Evolutionary conservation across 2,797 vertebrate species (phyloP).

Genomic region (Sebastes hubbsi): DNA sequence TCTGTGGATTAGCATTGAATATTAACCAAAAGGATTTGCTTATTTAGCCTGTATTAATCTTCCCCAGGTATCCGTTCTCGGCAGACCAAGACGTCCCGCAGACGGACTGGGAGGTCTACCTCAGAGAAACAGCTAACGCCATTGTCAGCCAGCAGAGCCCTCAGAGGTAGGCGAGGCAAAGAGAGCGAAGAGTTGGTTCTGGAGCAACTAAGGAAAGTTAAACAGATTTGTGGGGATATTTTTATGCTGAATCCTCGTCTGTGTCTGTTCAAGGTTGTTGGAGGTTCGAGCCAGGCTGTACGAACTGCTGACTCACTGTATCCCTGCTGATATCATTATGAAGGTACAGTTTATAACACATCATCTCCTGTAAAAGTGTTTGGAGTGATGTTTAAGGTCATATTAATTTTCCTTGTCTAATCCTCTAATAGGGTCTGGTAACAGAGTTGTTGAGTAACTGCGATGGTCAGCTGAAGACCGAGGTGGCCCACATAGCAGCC

Average conservation of each 20-base stretch:
- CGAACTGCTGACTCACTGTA: slow-evolving; percentile 96
- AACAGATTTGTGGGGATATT: not conserved
- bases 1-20: not conserved
- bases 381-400: not conserved
- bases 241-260: not conserved
- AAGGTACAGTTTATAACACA: slow-evolving; percentile 82
- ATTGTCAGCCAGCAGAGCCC: slow-evolving; percentile 95
- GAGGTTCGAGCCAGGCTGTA: slow-evolving; percentile 94
- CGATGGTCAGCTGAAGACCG: slow-evolving; percentile 95
- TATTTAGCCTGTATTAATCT: not conserved
- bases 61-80: slow-evolving; percentile 91
- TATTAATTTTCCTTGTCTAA: not conserved
- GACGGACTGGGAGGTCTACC: slow-evolving; percentile 96
- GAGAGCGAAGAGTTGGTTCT: not conserved
- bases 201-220: not conserved
- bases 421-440: slow-evolving; percentile 86
- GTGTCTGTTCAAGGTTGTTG: slow-evolving; percentile 84
- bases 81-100: slow-evolving; percentile 93
- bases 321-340: slow-evolving; percentile 96
- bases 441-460: slow-evolving; percentile 93
- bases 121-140: slow-evolving; percentile 94
- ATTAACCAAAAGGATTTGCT: not conserved
- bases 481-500: slow-evolving; percentile 94
- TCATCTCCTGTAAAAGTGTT: not conserved
- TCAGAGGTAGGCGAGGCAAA: slow-evolving; percentile 83